Evolutionary conservation across 1,140 invertebrate species (phyloP), one percentile per base, ranked within the genome.

Genomic region (Parasteatoda tepidariorum): DNA sequence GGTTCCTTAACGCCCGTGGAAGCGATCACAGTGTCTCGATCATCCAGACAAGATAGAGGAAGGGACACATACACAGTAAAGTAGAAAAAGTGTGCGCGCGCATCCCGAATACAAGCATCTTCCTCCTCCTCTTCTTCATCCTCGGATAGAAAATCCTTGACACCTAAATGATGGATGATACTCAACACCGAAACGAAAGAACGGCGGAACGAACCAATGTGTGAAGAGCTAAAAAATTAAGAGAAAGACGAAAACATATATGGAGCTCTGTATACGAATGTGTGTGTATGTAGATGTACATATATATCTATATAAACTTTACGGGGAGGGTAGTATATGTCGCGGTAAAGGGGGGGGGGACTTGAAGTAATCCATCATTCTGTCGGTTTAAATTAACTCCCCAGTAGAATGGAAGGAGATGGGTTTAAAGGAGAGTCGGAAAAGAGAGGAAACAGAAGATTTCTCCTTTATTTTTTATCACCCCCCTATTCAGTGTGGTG

Each of bases 311-410:
- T 78, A 78, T 78, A 78, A 66, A 78, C 62, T 33, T 62, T 64
- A 38, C 26, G 30, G 3, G 22, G 18, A 18, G 28, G 48, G 41
- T 9, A 24, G 28, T 68, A 28, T 24, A 33, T 28, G 68, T 54
- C 38, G 68, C 38, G 48, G 41, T 31, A 7, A 55, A 5, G n/a
- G 26, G 28, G n/a, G 61, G 61, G 15, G 26, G n/a, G 31, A 30
- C 9, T 30, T 34, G 28, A 28, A 61, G 71, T 75, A 75, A 75
- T 70, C 78, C 66, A 70, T 81, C 66, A 68, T 68, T 38, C 57
- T 81, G 78, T 68, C 64, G 78, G 48, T 68, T 81, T 81, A 81
- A 81, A 70, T 81, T 81, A 81, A 81, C 66, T 68, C 78, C 38
- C 28, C 38, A 33, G 75, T 62, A 78, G 62, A 64, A 78, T 78